phyloP scores from a whole-genome alignment of 1,140 invertebrate genomes.

The Heterodera carotae region DNA sequence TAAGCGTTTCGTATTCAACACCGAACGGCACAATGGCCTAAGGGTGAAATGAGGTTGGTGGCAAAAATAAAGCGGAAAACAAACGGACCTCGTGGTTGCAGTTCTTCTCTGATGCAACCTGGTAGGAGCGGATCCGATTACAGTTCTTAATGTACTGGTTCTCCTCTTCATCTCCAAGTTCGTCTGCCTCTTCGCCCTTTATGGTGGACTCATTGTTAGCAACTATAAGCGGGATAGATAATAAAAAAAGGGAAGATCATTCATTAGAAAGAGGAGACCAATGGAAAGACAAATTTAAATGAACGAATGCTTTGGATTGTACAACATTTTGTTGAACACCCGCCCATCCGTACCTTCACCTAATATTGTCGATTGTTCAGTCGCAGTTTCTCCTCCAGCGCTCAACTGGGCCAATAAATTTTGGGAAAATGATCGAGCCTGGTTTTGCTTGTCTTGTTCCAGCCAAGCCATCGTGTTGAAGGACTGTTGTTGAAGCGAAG shows the following conservation, averaged over 20 bases:
- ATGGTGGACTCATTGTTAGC: neutral
- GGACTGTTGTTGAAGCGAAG: neutral
- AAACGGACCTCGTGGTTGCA: constrained; percentile 25
- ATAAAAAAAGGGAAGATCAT: neutral
- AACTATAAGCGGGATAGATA: neutral
- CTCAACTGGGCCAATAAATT: constrained; percentile 10
- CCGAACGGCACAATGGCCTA: constrained; percentile 66
- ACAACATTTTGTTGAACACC: neutral
- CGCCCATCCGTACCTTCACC: neutral
- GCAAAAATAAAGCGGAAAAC: neutral
- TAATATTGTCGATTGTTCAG: neutral
- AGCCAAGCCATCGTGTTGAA: constrained; percentile 17
- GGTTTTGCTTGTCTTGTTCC: constrained; percentile 18
- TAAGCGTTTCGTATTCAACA: constrained; percentile 30
- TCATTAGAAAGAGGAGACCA: neutral
- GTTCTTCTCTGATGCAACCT: constrained; percentile 15
- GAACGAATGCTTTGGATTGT: neutral
- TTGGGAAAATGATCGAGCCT: constrained; percentile 2
- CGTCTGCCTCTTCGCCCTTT: constrained; percentile 14
- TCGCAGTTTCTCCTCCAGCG: neutral
- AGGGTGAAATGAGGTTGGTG: constrained; percentile 2
- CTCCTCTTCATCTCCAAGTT: constrained; percentile 7
- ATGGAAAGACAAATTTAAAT: neutral
- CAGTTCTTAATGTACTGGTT: neutral
- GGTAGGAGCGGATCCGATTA: constrained; percentile 1